Conservation (phyloP, 1,140 invertebrate species). For the Kradibia gibbosae region DNA sequence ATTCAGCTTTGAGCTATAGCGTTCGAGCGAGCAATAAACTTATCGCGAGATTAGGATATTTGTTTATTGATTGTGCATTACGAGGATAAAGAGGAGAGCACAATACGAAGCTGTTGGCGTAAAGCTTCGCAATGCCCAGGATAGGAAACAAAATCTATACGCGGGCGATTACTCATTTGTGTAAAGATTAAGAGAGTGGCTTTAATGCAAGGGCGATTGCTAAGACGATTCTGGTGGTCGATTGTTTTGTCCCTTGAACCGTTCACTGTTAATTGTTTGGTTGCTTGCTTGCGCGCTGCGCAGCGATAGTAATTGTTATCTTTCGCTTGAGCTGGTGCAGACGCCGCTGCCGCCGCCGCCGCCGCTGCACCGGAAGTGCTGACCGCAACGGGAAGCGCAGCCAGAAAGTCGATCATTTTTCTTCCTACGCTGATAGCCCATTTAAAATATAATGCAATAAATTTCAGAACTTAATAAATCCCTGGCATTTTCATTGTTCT, state of each 20-base stretch:
- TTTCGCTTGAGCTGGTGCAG: constrained; percentile 39
- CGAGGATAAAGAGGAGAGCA: too few relatives aligned
- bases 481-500: neutral
- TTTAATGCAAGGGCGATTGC: neutral
- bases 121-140: too few relatives aligned
- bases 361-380: constrained; percentile 16
- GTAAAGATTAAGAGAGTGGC: neutral
- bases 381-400: constrained; percentile 22
- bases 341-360: constrained; percentile 3
- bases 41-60: too few relatives aligned
- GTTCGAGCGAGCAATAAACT: too few relatives aligned
- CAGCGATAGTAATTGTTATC: constrained; percentile 27
- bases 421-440: constrained; percentile 1
- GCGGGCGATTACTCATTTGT: neutral
- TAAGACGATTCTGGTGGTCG: neutral
- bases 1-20: too few relatives aligned
- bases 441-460: constrained; percentile 20
- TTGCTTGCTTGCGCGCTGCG: neutral
- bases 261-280: constrained; percentile 2
- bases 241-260: constrained; percentile 5
- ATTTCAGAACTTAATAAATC: constrained; percentile 16
- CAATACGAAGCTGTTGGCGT: too few relatives aligned
- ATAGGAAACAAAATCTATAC: too few relatives aligned
- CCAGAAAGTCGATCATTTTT: constrained; percentile 25
- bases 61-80: too few relatives aligned